Conservation (phyloP, 2,888 invertebrate species). For the Sarcophaga subvicina region DNA sequence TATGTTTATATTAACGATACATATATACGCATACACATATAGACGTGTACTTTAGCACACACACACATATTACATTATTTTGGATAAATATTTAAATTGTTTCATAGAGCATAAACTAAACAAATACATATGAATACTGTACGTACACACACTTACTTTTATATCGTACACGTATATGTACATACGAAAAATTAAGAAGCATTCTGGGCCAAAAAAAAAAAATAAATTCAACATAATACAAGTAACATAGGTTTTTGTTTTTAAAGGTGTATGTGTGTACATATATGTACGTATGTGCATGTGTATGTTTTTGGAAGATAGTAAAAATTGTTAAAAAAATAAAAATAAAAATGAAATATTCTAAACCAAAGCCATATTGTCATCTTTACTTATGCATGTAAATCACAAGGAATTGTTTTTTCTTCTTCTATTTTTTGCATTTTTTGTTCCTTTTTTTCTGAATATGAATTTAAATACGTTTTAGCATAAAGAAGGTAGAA, state of each 20-base stretch:
- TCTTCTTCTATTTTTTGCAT: too few relatives aligned
- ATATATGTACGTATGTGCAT: background rate
- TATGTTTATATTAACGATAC: constrained; percentile 19
- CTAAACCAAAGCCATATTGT: constrained; percentile 29
- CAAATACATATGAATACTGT: background rate
- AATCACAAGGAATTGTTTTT: background rate
- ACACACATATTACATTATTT: constrained; percentile 33
- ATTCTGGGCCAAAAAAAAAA: constrained; percentile 1
- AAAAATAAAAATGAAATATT: too few relatives aligned
- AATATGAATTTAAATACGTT: constrained; percentile 19
- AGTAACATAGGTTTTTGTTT: too few relatives aligned
- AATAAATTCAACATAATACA: background rate
- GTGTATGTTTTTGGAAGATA: constrained; percentile 14
- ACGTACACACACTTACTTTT: too few relatives aligned
- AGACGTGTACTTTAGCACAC: background rate
- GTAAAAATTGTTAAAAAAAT: background rate
- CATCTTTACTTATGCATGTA: constrained; percentile 26
- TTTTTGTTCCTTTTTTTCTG: background rate
- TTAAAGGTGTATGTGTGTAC: background rate
- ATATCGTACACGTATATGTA: background rate
- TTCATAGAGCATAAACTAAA: constrained; percentile 52
- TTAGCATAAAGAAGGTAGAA: background rate
- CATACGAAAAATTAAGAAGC: constrained; percentile 26
- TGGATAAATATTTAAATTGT: constrained; percentile 62
- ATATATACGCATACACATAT: too few relatives aligned